Conservation (phyloP, 2,113 vertebrate species). For the Leucosticte australis region DNA sequence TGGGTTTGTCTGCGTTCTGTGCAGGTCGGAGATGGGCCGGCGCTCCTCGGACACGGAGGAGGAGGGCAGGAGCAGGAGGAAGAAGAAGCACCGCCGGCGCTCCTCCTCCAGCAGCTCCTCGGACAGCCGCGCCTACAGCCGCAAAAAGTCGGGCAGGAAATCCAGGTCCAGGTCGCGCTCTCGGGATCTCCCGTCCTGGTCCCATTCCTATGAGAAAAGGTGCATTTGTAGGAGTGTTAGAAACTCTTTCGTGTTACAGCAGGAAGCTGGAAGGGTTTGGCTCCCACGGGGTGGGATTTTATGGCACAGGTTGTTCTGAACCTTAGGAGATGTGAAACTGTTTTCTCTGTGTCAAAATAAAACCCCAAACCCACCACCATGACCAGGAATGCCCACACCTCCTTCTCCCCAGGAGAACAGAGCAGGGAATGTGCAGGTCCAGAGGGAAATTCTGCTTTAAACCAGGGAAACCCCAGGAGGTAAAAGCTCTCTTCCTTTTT, state of each 20-base stretch:
- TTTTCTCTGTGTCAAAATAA: background rate
- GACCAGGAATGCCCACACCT: background rate
- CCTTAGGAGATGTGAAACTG: background rate
- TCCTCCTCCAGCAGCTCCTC: slow-evolving; percentile 92
- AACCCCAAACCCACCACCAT: rapidly evolving
- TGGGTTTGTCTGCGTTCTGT: rapidly evolving
- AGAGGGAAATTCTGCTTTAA: background rate
- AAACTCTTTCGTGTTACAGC: rapidly evolving
- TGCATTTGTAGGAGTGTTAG: background rate
- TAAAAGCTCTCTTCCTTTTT: too few relatives aligned
- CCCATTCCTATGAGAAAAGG: slow-evolving; percentile 83
- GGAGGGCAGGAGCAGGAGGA: slow-evolving; percentile 83
- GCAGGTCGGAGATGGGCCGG: slow-evolving; percentile 78
- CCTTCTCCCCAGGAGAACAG: too few relatives aligned
- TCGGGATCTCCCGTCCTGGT: slow-evolving; percentile 73
- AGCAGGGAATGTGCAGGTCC: background rate
- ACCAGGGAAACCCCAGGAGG: background rate
- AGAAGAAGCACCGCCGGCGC: slow-evolving; percentile 84
- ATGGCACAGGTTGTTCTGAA: background rate
- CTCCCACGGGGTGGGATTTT: background rate
- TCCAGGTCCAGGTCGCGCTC: slow-evolving; percentile 84
- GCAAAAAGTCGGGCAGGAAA: slow-evolving; percentile 81
- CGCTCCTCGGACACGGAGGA: slow-evolving; percentile 92
- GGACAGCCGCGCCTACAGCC: slow-evolving; percentile 79
- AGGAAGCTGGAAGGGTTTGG: background rate